Conservation (phyloP, 2,797 vertebrate species). For the Clarias fuscus region DNA sequence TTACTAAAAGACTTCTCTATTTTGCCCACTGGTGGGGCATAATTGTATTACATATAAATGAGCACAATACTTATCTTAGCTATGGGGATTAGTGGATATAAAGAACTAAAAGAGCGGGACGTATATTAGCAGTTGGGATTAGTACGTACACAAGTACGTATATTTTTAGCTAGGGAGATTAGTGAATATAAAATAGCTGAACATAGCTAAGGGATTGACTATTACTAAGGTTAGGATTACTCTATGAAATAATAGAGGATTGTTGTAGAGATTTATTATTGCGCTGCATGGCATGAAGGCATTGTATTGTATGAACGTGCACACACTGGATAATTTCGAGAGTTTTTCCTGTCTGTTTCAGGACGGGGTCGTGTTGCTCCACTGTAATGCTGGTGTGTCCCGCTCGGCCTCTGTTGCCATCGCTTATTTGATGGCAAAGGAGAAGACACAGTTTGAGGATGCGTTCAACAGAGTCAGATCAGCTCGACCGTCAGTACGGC, state of each 20-base stretch:
- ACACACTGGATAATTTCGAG: background rate
- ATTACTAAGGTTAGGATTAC: background rate
- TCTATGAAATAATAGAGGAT: background rate
- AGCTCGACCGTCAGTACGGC: constrained; percentile 79
- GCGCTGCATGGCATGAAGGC: background rate
- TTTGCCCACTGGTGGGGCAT: too few species aligned
- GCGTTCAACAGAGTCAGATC: constrained; percentile 84
- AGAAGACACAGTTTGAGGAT: constrained; percentile 81
- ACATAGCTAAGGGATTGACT: background rate
- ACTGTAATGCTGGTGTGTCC: constrained; percentile 95
- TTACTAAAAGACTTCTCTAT: too few species aligned
- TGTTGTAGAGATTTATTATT: background rate
- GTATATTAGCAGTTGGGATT: background rate
- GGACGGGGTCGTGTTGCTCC: constrained; percentile 86
- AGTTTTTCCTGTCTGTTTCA: constrained; percentile 48
- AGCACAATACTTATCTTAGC: background rate
- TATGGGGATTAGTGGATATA: background rate
- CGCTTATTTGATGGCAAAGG: constrained; percentile 87
- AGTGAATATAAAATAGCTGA: background rate
- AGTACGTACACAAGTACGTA: too few species aligned
- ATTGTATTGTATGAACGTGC: background rate
- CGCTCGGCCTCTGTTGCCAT: constrained; percentile 85
- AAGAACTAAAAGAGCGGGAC: background rate
- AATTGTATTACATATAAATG: background rate
- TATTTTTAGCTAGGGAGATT: background rate